Evolutionary conservation across 2,888 invertebrate genomes (phyloP).

Genomic region (Stenichneumon culpator): DNA sequence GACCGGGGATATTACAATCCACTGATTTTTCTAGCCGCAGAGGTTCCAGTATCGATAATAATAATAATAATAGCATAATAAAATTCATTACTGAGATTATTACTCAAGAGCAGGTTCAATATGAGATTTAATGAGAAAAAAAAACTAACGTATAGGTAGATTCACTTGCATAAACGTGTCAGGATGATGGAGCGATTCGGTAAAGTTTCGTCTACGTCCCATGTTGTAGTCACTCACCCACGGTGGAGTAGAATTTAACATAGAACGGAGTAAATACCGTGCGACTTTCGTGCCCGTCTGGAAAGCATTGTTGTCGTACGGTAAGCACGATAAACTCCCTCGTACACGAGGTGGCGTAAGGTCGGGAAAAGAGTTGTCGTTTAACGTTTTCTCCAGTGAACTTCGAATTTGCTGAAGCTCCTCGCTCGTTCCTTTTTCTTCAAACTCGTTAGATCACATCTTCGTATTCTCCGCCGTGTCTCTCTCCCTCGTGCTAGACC

Average conservation of each 20-base stretch:
- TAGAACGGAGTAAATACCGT: not conserved
- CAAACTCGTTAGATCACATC: conserved; percentile 6
- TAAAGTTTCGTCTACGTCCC: not conserved
- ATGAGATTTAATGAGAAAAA: not conserved
- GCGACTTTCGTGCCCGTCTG: not conserved
- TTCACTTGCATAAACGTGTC: not conserved
- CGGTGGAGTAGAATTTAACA: not conserved
- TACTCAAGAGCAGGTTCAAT: not conserved
- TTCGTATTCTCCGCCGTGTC: conserved; percentile 36
- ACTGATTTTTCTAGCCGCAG: not conserved
- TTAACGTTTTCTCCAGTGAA: not conserved
- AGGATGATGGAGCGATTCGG: not conserved
- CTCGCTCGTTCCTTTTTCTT: not conserved
- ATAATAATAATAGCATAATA: not conserved
- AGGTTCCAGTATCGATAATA: not conserved
- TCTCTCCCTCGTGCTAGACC: not conserved
- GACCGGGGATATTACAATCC: not conserved
- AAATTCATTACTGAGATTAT: not conserved
- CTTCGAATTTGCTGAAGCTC: not conserved
- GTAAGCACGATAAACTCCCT: not conserved
- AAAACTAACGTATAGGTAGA: not conserved
- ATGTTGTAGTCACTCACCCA: not conserved
- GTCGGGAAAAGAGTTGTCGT: not conserved
- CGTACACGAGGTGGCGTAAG: not conserved
- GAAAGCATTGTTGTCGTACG: not conserved